Evolutionary conservation across 1,140 invertebrate species (phyloP).

Genomic region (Galleria mellonella): DNA sequence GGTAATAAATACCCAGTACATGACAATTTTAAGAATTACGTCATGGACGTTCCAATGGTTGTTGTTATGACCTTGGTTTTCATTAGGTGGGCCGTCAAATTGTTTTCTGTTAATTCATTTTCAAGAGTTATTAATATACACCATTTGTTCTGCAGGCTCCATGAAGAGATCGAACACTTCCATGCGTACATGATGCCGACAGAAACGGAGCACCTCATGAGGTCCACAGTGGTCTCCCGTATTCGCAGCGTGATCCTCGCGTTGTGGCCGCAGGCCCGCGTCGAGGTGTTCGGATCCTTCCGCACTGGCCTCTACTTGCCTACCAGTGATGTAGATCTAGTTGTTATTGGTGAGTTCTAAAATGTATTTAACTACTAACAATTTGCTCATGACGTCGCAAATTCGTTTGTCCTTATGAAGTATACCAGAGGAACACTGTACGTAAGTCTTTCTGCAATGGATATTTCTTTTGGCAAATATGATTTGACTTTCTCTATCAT

Average conservation of each 20-base stretch:
- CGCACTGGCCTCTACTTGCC: constrained; percentile 95
- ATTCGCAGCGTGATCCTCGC: constrained; percentile 90
- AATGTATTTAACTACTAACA: too few species aligned
- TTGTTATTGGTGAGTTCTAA: constrained; percentile 89
- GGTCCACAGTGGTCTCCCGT: constrained; percentile 89
- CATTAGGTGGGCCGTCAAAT: too few species aligned
- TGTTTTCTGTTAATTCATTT: too few species aligned
- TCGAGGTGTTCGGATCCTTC: constrained; percentile 97
- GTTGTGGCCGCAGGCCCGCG: constrained; percentile 92
- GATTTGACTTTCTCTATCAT: too few species aligned
- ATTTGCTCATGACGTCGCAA: background rate
- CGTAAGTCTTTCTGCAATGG: background rate
- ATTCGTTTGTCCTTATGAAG: too few species aligned
- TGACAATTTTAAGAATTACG: too few species aligned
- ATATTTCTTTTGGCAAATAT: too few species aligned
- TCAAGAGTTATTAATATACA: too few species aligned
- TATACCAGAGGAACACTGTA: too few species aligned
- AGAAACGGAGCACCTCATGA: constrained; percentile 89
- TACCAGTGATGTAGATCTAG: constrained; percentile 98
- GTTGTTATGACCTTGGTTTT: too few species aligned
- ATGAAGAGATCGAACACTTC: constrained; percentile 98
- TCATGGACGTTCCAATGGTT: too few species aligned
- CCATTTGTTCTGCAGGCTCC: constrained; percentile 79
- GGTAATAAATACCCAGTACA: too few species aligned
- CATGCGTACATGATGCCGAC: constrained; percentile 95